Percentiles rank a stretch among this genome's conserved stretches.
Evolutionary conservation across 2,888 invertebrate species (phyloP).

Genomic region (Lithodes maja): DNA sequence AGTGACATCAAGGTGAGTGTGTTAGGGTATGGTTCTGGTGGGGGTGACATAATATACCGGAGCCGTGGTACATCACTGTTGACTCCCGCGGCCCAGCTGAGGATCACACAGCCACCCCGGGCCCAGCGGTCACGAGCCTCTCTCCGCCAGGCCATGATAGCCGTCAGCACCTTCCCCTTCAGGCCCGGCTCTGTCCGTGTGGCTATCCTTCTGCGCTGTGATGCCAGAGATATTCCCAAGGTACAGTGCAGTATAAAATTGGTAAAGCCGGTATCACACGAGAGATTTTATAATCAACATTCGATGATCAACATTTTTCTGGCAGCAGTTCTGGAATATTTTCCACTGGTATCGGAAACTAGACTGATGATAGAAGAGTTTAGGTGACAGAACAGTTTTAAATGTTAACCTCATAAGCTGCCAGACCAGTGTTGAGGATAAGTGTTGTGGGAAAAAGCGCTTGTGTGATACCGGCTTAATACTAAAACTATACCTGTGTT

Average conservation of each 20-base stretch:
- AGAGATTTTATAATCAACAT: too few relatives aligned
- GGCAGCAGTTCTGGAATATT: too few relatives aligned
- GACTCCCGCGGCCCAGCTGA: constrained; percentile 27
- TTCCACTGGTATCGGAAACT: too few relatives aligned
- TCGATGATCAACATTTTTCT: too few relatives aligned
- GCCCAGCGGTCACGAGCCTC: constrained; percentile 39
- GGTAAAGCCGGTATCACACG: too few relatives aligned
- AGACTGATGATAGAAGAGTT: too few relatives aligned
- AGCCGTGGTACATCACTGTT: constrained; percentile 38
- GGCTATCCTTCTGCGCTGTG: constrained; percentile 45
- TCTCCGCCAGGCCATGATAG: constrained; percentile 38
- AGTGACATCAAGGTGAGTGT: constrained; percentile 43
- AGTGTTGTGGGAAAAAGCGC: too few relatives aligned
- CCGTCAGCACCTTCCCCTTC: constrained; percentile 52
- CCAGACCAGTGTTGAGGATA: too few relatives aligned
- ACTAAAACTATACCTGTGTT: too few relatives aligned
- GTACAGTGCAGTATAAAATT: background rate
- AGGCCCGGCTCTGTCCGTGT: constrained; percentile 49
- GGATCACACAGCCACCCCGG: constrained; percentile 19
- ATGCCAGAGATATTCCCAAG: constrained; percentile 47
- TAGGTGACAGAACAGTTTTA: too few relatives aligned
- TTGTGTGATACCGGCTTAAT: too few relatives aligned
- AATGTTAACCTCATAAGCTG: too few relatives aligned
- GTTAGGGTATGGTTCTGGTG: constrained; percentile 46
- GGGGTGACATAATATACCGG: constrained; percentile 48